Conservation (phyloP, 2,888 invertebrate genomes). For the Timema podura region DNA sequence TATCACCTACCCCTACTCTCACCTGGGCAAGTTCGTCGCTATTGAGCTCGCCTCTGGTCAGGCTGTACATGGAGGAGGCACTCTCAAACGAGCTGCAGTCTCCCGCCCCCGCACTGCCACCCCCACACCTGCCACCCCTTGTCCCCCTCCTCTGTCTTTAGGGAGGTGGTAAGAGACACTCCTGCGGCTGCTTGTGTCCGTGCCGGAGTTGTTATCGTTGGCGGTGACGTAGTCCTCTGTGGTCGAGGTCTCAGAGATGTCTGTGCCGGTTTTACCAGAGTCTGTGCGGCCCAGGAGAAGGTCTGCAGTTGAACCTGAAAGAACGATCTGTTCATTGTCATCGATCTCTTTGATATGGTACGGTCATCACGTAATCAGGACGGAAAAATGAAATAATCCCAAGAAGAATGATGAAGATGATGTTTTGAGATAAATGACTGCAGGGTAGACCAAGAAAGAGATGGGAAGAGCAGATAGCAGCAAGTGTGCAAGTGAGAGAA, state of each 20-base stretch:
- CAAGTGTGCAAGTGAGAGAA: no score
- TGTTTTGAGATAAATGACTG: no score
- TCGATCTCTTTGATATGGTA: no score
- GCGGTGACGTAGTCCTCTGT: conserved; percentile 87
- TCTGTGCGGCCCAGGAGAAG: conserved; percentile 62
- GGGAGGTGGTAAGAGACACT: conserved; percentile 23
- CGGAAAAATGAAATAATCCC: no score
- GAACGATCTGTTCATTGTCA: no score
- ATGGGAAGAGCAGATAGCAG: no score
- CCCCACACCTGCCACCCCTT: conserved; percentile 22
- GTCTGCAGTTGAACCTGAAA: conserved; percentile 17
- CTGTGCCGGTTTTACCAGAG: conserved; percentile 49
- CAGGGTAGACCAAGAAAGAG: no score
- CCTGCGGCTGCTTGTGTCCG: conserved; percentile 35
- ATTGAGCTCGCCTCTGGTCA: conserved; percentile 57
- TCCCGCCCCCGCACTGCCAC: conserved; percentile 27
- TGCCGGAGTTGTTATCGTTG: conserved; percentile 47
- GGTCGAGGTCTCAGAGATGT: conserved; percentile 84
- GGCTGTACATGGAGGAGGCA: conserved; percentile 74
- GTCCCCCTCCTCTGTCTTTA: conserved; percentile 23
- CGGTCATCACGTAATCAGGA: no score
- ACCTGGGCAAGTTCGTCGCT: conserved; percentile 27
- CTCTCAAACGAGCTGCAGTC: conserved; percentile 87
- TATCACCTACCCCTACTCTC: neutral
- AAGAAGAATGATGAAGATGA: no score